Percentiles rank a stretch among this genome's conserved stretches.
phyloP scores from a whole-genome alignment of 2,797 vertebrate species.

The Anabacerthia variegaticeps region DNA sequence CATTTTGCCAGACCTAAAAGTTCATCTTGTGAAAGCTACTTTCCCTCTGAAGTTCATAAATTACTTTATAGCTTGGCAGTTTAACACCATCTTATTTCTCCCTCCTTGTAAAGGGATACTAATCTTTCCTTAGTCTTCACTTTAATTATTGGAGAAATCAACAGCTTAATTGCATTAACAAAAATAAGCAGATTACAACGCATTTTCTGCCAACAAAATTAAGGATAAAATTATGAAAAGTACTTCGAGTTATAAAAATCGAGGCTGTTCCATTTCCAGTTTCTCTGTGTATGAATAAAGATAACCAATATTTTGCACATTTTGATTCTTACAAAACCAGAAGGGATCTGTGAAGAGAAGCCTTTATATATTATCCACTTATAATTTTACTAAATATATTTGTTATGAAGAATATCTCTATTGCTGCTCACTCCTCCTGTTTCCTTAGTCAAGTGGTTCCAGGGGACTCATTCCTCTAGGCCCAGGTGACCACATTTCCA shows the following conservation, averaged over 20 bases:
- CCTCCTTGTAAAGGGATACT: neutral
- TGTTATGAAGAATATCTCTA: neutral
- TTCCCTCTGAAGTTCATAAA: neutral
- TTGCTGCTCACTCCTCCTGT: neutral
- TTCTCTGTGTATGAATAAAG: neutral
- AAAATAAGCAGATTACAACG: neutral
- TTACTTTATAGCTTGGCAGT: neutral
- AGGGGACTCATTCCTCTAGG: neutral
- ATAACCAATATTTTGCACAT: neutral
- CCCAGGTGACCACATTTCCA: neutral
- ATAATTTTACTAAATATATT: neutral
- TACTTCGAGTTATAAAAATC: neutral
- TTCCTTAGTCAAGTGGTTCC: neutral
- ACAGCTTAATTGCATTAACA: neutral
- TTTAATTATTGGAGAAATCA: neutral
- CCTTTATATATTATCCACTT: neutral
- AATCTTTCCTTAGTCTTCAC: neutral
- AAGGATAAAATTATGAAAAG: neutral
- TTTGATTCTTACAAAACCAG: neutral
- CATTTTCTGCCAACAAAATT: neutral
- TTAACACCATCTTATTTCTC: neutral
- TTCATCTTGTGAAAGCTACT: neutral
- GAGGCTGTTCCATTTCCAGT: rapidly evolving
- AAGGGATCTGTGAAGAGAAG: neutral
- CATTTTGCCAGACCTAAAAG: neutral